Conservation (phyloP, 2,113 vertebrate genomes). For the Pluvianellus socialis region DNA sequence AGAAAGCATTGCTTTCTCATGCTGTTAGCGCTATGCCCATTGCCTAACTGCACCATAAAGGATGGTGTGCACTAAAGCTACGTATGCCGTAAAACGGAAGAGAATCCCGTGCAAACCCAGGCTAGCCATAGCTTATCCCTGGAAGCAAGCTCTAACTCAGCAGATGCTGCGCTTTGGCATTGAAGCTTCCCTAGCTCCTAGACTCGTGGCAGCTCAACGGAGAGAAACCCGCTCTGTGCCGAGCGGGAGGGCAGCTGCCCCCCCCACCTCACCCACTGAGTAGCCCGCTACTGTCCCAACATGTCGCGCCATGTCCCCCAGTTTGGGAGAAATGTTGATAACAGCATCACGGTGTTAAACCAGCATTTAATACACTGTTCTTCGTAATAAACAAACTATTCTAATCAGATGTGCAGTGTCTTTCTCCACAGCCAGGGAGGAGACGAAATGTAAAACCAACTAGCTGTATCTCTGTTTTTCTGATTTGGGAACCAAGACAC, state of each 20-base stretch:
- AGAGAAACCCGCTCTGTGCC: neutral
- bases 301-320: rapidly evolving
- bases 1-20: rapidly evolving
- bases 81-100: rapidly evolving
- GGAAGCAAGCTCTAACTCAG: neutral
- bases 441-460: neutral
- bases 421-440: neutral
- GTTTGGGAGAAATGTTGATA: neutral
- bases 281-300: neutral
- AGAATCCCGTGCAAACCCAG: rapidly evolving
- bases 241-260: neutral
- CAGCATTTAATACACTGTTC: neutral
- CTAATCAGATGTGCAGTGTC: neutral
- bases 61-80: rapidly evolving
- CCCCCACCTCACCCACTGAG: neutral
- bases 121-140: neutral
- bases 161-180: rapidly evolving
- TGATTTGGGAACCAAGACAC: neutral
- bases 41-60: rapidly evolving
- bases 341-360: neutral
- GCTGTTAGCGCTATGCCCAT: rapidly evolving
- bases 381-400: neutral
- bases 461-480: neutral
- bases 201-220: rapidly evolving
- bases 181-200: neutral